phyloP scores from a whole-genome alignment of 2,888 invertebrate genomes.

The Erynnis tages region DNA sequence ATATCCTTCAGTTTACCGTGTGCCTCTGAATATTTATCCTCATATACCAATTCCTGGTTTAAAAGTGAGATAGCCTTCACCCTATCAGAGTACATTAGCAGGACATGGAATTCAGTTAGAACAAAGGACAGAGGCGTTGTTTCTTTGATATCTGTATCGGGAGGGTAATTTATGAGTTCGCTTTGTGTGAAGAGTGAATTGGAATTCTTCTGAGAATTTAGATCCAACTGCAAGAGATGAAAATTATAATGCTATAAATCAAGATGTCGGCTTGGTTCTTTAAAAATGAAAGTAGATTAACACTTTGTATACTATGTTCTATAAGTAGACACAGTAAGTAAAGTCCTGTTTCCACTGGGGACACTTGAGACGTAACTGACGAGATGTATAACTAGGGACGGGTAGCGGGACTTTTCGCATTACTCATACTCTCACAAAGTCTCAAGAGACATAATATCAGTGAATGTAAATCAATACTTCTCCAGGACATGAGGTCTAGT shows the following conservation, averaged over 20 bases:
- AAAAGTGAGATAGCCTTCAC: conserved; percentile 92
- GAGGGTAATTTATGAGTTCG: conserved; percentile 65
- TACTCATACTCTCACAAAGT: too few species aligned
- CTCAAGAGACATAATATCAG: too few species aligned
- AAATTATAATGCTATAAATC: conserved; percentile 10
- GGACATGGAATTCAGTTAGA: conserved; percentile 94
- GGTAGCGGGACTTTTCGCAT: too few species aligned
- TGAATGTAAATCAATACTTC: too few species aligned
- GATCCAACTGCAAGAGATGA: conserved; percentile 63
- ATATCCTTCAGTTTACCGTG: conserved; percentile 91
- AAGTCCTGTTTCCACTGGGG: too few species aligned
- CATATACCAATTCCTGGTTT: conserved; percentile 92
- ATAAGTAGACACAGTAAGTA: too few species aligned
- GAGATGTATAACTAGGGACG: too few species aligned
- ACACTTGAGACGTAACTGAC: too few species aligned
- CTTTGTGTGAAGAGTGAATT: conserved; percentile 72
- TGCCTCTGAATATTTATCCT: conserved; percentile 90
- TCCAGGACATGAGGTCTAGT: too few species aligned
- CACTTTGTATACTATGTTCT: too few species aligned
- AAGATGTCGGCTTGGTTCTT: too few species aligned
- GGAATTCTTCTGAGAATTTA: conserved; percentile 71
- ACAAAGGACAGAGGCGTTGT: conserved; percentile 87
- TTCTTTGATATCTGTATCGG: conserved; percentile 59
- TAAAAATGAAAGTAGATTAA: too few species aligned
- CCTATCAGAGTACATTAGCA: conserved; percentile 91